Evolutionary conservation across 2,888 invertebrate species (phyloP), one percentile per base, ranked within the genome.

Genomic region (Psylliodes chrysocephalus): DNA sequence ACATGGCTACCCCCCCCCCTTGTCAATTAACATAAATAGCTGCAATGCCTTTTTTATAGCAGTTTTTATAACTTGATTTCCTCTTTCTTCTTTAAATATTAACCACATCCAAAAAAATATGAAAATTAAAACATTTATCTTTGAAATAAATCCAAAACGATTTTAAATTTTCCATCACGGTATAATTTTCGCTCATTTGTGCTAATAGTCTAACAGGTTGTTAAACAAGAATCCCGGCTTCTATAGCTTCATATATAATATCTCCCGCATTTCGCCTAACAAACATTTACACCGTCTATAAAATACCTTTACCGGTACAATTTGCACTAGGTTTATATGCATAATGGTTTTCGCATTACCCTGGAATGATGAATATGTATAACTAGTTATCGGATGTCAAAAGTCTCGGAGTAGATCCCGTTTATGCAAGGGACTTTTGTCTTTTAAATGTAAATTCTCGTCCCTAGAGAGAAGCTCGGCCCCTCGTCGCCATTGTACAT

Each of bases 381-480:
- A 60, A 55, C 55, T 56, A 66, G 63, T 66, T 66, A 63, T 66
- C 59, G 52, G 46, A 60, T 66, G 46, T 63, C 62, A 63, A 60
- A 63, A 40, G 19, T 54, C 40, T 40, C 35, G 19, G 7, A 35
- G 35, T 33, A 35, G 18, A 33, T 60, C 40, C 19, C 53, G 59
- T 66, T 33, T 68, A 40, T 22, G 19, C 17, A 14, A 10, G 38
- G 25, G 40, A 40, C 53, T 54, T 54, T 40, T 54, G 40, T 54
- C 15, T 54, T 54, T 54, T 54, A 22, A 54, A 54, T 54, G 53
- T 38, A 40, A 54, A 40, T 54, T 22, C 25, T 8, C 5, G 8
- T 38, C 35, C 53, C 14, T 7, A 22, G 38, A 53, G 17, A 38
- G 12, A 19, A 17, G 5, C 22, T 2, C 4, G 30, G 17, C 7